These are phyloP conservation scores for Virgularia gustaviana DNA, from an alignment of 92 coral and sea anemone genomes.

Conservation along the genomic window DNA sequence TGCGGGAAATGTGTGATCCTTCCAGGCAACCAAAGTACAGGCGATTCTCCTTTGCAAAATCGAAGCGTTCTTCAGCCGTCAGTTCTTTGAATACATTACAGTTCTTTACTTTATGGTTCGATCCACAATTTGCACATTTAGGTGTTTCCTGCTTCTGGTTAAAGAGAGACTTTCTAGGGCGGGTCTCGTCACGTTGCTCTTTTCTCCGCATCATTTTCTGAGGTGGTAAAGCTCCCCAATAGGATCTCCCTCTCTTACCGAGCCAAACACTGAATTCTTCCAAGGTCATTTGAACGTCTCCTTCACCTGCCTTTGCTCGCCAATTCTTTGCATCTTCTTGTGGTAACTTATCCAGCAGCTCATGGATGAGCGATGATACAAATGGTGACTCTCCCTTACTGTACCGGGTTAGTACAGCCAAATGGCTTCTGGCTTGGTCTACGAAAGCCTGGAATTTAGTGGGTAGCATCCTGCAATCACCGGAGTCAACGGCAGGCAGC, in stretches of 20 bases:
- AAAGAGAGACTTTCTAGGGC: background rate
- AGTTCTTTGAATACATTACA: conserved; percentile 45
- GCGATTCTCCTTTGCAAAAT: conserved; percentile 47
- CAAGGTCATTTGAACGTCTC: background rate
- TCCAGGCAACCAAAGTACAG: conserved; percentile 55
- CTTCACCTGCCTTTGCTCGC: background rate
- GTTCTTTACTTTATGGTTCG: conserved; percentile 36
- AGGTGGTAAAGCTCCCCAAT: background rate
- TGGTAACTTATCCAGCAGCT: background rate
- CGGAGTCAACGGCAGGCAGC: background rate
- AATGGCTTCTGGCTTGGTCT: background rate
- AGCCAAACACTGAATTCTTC: conserved; percentile 1
- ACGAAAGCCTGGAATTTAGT: background rate
- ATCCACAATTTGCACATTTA: conserved; percentile 31
- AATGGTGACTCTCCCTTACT: background rate
- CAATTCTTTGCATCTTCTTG: conserved; percentile 1
- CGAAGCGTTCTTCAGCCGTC: conserved; percentile 49
- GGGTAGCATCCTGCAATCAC: background rate
- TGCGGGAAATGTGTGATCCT: conserved; percentile 43
- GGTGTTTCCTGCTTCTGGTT: background rate
- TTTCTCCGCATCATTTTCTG: background rate
- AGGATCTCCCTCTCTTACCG: background rate
- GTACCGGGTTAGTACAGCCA: background rate
- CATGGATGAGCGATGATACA: background rate
- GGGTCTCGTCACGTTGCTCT: background rate